Percentiles rank a stretch among this genome's conserved stretches.
These are phyloP conservation scores for Mesembrinibis cayennensis DNA, from an alignment of 2,113 vertebrate species.

Conservation along the genomic window DNA sequence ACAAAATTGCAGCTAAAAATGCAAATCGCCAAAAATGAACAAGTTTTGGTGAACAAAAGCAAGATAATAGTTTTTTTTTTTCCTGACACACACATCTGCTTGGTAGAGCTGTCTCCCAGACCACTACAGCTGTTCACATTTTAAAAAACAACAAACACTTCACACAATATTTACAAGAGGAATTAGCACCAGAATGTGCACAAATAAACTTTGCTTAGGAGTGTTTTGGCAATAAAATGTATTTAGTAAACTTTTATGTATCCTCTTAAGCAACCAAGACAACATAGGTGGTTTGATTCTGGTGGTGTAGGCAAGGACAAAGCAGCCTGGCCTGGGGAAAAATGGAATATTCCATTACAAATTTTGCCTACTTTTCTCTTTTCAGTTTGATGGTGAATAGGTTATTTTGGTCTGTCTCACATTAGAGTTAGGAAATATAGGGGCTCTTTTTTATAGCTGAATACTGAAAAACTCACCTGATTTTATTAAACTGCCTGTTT, in stretches of 20 bases:
- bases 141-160: neutral
- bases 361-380: neutral
- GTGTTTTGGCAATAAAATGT: neutral
- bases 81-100: constrained; percentile 11
- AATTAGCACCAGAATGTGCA: neutral
- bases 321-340: neutral
- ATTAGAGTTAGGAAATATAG: neutral
- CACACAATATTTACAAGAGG: constrained; percentile 35
- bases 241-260: neutral
- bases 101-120: neutral
- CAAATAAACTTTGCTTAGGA: neutral
- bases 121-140: constrained; percentile 26
- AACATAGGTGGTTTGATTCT: neutral
- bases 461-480: neutral
- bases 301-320: neutral
- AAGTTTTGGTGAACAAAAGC: constrained; percentile 7
- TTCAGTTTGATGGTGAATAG: neutral
- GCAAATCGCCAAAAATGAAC: neutral
- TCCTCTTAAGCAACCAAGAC: neutral
- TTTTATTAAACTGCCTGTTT: fast-evolving
- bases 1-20: neutral
- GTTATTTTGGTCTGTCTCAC: neutral
- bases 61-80: neutral
- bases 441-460: neutral
- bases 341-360: neutral